Evolutionary conservation across 2,797 vertebrate species (phyloP).

Genomic region (Remorina albescens): DNA sequence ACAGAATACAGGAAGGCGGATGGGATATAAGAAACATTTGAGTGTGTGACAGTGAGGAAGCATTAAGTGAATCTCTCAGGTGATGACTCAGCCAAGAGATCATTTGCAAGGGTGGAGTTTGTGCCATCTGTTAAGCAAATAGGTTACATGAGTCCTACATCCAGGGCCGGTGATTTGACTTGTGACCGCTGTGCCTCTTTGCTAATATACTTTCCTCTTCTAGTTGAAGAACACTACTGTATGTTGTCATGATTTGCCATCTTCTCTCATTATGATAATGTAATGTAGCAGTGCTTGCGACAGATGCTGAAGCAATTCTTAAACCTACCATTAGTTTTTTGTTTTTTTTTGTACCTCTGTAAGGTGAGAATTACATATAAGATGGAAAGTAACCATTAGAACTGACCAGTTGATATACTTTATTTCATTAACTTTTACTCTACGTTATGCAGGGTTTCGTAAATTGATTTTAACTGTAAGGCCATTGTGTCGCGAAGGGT

Average conservation of each 20-base stretch:
- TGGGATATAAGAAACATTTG: not conserved
- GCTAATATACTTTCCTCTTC: conserved; percentile 2
- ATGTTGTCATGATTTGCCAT: conserved; percentile 25
- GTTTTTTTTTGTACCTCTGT: not conserved
- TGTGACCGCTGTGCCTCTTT: conserved; percentile 22
- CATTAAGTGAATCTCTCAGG: not conserved
- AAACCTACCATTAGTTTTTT: not conserved
- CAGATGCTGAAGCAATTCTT: not conserved
- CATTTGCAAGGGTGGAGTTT: not conserved
- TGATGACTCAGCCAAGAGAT: not conserved
- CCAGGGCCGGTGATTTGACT: not conserved
- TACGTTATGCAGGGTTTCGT: not conserved
- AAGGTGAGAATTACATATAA: not conserved
- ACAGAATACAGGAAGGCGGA: not conserved
- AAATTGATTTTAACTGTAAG: not conserved
- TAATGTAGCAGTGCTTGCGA: not conserved
- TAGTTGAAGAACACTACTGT: conserved; percentile 21
- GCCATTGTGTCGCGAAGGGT: not conserved
- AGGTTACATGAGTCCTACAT: not conserved
- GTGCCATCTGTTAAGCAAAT: conserved; percentile 16
- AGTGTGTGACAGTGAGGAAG: not conserved
- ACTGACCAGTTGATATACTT: not conserved
- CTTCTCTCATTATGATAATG: conserved; percentile 6
- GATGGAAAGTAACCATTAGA: not conserved
- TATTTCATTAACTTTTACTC: not conserved